Base-by-base conservation (phyloP, 2,888 invertebrate genomes). In the Meiosimyza decipiens region DNA sequence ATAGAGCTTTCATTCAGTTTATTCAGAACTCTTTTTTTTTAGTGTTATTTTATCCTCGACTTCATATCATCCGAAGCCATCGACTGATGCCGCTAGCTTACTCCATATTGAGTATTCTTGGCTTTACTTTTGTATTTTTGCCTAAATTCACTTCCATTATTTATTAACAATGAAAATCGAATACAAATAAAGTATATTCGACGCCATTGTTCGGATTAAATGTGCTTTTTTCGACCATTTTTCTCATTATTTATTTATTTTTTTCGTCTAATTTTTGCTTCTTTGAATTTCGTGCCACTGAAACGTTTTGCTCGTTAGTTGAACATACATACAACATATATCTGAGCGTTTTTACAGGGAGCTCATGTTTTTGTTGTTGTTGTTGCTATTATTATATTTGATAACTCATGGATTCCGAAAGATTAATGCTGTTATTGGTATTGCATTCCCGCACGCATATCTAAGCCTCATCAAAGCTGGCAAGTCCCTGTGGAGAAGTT, bases 381-480 rank as follows among this genome's bases (percentile, higher is more conserved):
- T n/a, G n/a, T n/a, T n/a, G 22, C 11, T 55, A 55, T 55, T 55
- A 55, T 55, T 55, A 18, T 55, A n/a, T 9, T 55, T 18, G 40
- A 9, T 9, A 40, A 40, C 9, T 40, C 40, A 40, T 40, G 54
- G 49, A 70, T 70, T 70, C 54, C 69, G 40, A n/a, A 62, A 63
- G 70, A 70, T 63, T 54, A 70, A 62, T 62, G 51, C 9, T 40
- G 40, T 40, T 40, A 40, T 40, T 40, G 40, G 16, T 69, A 60
- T 62, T 80, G 80, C 81, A 80, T 80, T 78, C 80, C 80, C 80
- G 22, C 67, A 80, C 79, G 82, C 80, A 71, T 52, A 15, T 71
- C 15, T 15, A 55, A 5, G 11, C n/a, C 2, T 22, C 28, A 40
- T 40, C 40, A 40, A 40, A 47, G 18, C 47, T n/a, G 22, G n/a